These are phyloP conservation scores for Teleiodes luculella DNA, from an alignment of 2,888 invertebrate species.

Conservation along the genomic window DNA sequence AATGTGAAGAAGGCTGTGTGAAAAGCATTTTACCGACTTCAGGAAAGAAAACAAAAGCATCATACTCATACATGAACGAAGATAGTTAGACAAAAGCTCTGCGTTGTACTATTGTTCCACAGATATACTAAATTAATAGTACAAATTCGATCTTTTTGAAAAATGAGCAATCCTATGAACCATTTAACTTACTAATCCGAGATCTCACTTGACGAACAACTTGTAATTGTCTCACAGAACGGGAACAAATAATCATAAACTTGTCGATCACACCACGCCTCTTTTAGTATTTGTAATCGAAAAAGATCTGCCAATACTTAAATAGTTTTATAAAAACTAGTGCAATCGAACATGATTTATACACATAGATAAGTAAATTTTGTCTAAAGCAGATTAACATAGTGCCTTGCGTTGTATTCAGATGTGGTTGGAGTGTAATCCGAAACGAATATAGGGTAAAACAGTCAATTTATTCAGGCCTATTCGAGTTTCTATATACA, in stretches of 20 bases:
- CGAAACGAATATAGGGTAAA: conserved; percentile 60
- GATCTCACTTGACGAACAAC: no score
- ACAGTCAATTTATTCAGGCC: conserved; percentile 73
- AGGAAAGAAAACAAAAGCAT: conserved; percentile 15
- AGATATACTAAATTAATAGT: background rate
- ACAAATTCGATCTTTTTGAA: background rate
- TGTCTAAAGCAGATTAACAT: conserved; percentile 44
- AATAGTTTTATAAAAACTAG: conserved; percentile 35
- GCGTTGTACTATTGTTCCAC: background rate
- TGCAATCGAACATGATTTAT: conserved; percentile 48
- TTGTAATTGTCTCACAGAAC: conserved; percentile 6
- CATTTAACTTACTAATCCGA: no score
- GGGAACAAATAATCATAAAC: conserved; percentile 41
- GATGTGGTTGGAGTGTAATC: conserved; percentile 44
- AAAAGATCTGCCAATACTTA: conserved; percentile 64
- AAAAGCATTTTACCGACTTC: conserved; percentile 61
- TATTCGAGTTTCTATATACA: conserved; percentile 55
- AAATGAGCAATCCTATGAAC: background rate
- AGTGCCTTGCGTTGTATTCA: conserved; percentile 74
- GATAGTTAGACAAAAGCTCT: background rate
- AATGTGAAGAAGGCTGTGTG: conserved; percentile 66
- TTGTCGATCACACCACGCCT: background rate
- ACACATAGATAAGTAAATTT: conserved; percentile 41
- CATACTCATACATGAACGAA: background rate
- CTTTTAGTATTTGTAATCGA: conserved; percentile 42